A percentile compares a stretch with the other conserved stretches of the same genome.
Conservation (phyloP, 2,888 invertebrate genomes). For the Torymus auratus region DNA sequence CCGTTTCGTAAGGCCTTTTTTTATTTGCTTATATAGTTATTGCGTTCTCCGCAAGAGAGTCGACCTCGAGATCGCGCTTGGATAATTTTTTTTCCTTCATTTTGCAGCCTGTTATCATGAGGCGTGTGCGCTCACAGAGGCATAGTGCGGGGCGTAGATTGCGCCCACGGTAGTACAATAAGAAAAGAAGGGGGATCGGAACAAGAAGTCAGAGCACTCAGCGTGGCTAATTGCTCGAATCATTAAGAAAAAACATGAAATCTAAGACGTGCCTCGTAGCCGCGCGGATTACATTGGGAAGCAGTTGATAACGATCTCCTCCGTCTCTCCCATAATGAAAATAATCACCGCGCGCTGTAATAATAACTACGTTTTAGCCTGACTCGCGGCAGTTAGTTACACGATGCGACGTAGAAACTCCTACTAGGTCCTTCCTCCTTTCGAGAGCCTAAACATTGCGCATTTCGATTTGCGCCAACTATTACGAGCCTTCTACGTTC, state of each 20-base stretch:
- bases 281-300: constrained; percentile 71
- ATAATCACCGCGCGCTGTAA: constrained; percentile 69
- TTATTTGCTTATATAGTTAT: neutral
- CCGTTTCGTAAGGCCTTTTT: neutral
- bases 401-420: constrained; percentile 55
- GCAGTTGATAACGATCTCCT: constrained; percentile 70
- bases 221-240: constrained; percentile 77
- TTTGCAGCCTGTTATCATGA: constrained; percentile 33
- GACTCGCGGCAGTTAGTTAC: constrained; percentile 61
- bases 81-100: constrained; percentile 9
- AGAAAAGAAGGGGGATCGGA: constrained; percentile 55
- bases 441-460: constrained; percentile 21
- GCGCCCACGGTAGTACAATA: constrained; percentile 45
- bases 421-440: constrained; percentile 51
- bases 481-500: constrained; percentile 7
- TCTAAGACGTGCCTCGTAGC: constrained; percentile 65
- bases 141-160: constrained; percentile 34
- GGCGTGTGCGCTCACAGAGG: neutral
- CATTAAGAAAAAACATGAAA: constrained; percentile 77
- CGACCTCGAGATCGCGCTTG: neutral
- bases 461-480: constrained; percentile 19
- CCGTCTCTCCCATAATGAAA: constrained; percentile 73
- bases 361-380: constrained; percentile 63
- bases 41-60: neutral
- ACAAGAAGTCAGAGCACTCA: constrained; percentile 75